A percentile compares a stretch with the other conserved stretches of the same genome.
phyloP scores from a whole-genome alignment of 2,888 invertebrate genomes.

The Mimas tiliae region DNA sequence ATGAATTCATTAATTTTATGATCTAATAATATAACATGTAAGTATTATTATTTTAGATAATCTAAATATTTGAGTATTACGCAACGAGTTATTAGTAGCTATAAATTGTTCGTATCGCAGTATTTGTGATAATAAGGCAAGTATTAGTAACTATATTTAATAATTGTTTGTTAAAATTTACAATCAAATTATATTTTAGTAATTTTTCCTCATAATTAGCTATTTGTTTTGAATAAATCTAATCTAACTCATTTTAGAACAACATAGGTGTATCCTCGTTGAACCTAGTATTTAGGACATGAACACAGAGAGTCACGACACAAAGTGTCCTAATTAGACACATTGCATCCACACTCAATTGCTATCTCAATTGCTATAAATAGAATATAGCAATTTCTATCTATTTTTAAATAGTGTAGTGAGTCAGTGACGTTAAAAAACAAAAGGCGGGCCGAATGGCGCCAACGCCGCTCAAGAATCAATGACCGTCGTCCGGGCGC shows the following conservation, averaged over 20 bases:
- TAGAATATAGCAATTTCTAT: conserved; percentile 28
- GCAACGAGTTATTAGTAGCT: background rate
- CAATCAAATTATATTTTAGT: background rate
- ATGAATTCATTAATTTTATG: too few species aligned
- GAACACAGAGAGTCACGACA: background rate
- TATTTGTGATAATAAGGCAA: background rate
- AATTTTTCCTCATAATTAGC: too few species aligned
- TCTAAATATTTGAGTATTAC: background rate
- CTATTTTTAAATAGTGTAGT: conserved; percentile 29
- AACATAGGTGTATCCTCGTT: too few species aligned
- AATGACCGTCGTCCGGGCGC: conserved; percentile 80
- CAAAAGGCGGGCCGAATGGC: conserved; percentile 65
- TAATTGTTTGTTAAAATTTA: background rate
- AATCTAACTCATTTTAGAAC: too few species aligned
- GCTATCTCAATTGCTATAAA: conserved; percentile 24
- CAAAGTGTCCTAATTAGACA: conserved; percentile 19
- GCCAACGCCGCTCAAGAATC: conserved; percentile 73
- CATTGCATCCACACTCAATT: conserved; percentile 12
- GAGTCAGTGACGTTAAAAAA: conserved; percentile 60
- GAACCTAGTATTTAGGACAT: conserved; percentile 12
- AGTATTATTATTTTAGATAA: too few species aligned
- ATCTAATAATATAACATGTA: background rate
- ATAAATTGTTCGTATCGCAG: background rate
- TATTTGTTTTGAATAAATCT: too few species aligned
- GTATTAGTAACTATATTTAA: background rate